Conservation (phyloP, 64 coral and sea anemone genomes). For the Dendrophyllia cribrosa region DNA sequence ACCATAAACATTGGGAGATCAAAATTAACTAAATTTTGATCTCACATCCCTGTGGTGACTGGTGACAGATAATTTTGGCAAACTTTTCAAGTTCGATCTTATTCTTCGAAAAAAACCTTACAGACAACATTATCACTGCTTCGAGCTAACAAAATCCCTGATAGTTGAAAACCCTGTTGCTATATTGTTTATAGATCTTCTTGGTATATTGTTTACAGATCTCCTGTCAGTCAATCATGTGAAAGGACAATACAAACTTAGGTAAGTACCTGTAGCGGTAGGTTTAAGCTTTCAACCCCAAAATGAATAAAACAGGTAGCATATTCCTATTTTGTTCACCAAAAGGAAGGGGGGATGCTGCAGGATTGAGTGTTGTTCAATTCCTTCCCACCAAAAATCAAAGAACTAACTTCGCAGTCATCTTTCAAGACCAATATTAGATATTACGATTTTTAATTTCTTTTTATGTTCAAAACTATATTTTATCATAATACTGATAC, state of each 20-base stretch:
- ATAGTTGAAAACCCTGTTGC: background rate
- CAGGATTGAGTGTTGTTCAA: background rate
- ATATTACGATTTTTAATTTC: too few species aligned
- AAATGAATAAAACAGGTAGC: background rate
- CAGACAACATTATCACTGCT: background rate
- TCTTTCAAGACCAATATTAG: too few species aligned
- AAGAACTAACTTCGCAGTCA: too few species aligned
- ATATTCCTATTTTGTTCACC: conserved; percentile 1
- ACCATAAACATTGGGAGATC: too few species aligned
- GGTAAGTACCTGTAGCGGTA: background rate
- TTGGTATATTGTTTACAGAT: background rate
- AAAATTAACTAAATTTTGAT: conserved; percentile 9
- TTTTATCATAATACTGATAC: too few species aligned
- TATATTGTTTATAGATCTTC: background rate
- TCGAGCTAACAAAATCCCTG: background rate
- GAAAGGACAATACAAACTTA: background rate
- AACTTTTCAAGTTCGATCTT: background rate
- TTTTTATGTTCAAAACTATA: too few species aligned
- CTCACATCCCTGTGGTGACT: background rate
- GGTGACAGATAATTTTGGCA: background rate
- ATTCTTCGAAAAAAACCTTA: background rate
- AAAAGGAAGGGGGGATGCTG: background rate
- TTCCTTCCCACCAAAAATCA: too few species aligned
- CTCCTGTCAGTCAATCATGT: background rate
- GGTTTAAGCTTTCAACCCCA: background rate